phyloP scores from a whole-genome alignment of 2,888 invertebrate genomes.

The Athripsodes cinereus region DNA sequence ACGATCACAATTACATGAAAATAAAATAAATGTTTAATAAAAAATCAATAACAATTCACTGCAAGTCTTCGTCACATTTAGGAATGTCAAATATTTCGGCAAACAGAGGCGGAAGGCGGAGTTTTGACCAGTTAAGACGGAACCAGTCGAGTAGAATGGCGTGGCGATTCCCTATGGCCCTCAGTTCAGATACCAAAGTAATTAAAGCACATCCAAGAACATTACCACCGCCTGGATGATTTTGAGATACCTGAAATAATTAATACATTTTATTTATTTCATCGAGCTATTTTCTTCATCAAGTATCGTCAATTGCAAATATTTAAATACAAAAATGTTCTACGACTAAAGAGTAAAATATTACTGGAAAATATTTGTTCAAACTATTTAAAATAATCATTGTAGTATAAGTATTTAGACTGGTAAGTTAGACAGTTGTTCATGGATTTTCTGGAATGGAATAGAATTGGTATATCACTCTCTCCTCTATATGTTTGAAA shows the following conservation, averaged over 20 bases:
- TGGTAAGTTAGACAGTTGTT: too few relatives aligned
- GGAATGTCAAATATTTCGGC: constrained; percentile 97
- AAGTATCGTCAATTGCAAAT: too few relatives aligned
- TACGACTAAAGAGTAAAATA: too few relatives aligned
- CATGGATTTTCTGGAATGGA: too few relatives aligned
- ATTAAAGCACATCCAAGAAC: constrained; percentile 40
- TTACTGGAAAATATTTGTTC: too few relatives aligned
- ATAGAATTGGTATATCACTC: too few relatives aligned
- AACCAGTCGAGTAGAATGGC: constrained; percentile 85
- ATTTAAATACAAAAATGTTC: too few relatives aligned
- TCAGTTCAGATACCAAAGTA: constrained; percentile 67
- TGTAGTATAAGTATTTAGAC: too few relatives aligned
- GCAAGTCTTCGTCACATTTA: constrained; percentile 66
- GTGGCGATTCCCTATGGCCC: constrained; percentile 76
- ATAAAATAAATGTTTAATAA: not conserved
- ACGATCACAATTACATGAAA: constrained; percentile 14
- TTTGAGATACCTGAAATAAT: constrained; percentile 15
- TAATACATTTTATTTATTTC: not conserved
- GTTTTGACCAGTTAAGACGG: constrained; percentile 78
- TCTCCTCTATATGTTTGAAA: too few relatives aligned
- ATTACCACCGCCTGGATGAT: constrained; percentile 33
- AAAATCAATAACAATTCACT: constrained; percentile 31
- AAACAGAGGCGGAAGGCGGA: constrained; percentile 85
- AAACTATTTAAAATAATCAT: too few relatives aligned
- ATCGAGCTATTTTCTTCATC: too few relatives aligned